These are phyloP conservation scores for Vanessa atalanta DNA, from an alignment of 1,140 invertebrate species.

Conservation along the genomic window DNA sequence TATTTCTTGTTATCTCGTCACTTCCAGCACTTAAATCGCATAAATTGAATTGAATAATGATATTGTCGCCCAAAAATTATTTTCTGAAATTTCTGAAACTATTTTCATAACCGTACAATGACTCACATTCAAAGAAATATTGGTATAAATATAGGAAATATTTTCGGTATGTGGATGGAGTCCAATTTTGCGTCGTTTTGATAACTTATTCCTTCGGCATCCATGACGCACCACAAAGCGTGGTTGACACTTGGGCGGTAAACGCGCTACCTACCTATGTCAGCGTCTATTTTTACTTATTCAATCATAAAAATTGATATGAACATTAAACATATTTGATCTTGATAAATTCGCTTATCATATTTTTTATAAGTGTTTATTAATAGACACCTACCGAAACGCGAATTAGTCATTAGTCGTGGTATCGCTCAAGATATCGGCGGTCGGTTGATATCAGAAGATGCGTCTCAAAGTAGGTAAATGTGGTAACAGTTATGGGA, in stretches of 20 bases:
- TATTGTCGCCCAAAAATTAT: not conserved
- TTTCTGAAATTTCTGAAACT: not conserved
- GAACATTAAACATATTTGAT: not conserved
- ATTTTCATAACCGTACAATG: slow-evolving; percentile 27
- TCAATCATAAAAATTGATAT: slow-evolving; percentile 2
- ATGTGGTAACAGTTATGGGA: slow-evolving; percentile 85
- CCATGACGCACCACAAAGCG: slow-evolving; percentile 18
- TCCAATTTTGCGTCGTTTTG: slow-evolving; percentile 32
- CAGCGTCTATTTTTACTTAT: slow-evolving; percentile 19
- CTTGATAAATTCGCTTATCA: not conserved
- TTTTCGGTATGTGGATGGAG: slow-evolving; percentile 33
- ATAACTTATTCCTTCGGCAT: slow-evolving; percentile 18
- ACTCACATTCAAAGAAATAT: slow-evolving; percentile 32
- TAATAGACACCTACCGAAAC: not conserved
- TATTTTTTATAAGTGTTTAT: not conserved
- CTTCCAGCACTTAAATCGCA: not conserved
- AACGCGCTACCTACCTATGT: slow-evolving; percentile 8
- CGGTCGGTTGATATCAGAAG: not conserved
- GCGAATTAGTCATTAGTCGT: not conserved
- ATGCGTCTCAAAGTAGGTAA: slow-evolving; percentile 16
- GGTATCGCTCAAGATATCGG: not conserved
- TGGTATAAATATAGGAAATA: slow-evolving; percentile 37
- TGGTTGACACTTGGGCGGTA: slow-evolving; percentile 14
- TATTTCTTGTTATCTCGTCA: not conserved
- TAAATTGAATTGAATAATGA: not conserved